Base-by-base conservation (phyloP, 2,797 vertebrate species). In the Myotis vivesi region DNA sequence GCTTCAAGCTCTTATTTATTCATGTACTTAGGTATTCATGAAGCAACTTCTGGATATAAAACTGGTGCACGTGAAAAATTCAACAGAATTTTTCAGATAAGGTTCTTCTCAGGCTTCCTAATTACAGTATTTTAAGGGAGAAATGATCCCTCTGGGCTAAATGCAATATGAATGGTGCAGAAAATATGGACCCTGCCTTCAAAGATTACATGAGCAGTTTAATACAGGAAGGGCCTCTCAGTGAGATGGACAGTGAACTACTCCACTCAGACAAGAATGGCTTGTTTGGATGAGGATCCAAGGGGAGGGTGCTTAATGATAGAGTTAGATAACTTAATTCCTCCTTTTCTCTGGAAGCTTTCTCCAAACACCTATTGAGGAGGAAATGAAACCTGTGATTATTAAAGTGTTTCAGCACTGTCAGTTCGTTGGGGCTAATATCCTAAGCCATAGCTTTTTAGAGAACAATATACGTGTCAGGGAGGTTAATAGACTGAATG, bases 41-140 rank as follows among this genome's bases (percentile, higher is more conserved):
- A 91, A 95, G 80, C 77, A 91, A 64, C 10, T 62, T 62, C 28
- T 95, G 57, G 25, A 64, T 79, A 53, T 49, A 69, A 81, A 95
- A 89, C 10, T 30, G 6, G 12, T 94, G 51, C 25, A 82, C 30
- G 82, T 90, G 82, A 91, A 16, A 62, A 53, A n/a, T n/a, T 76
- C 33, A 53, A 53, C 6, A 77, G 76, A 91, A 81, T 87, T 91
- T 87, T 89, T 81, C 53, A 68, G 22, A 46, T 87, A 72, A 77
- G 10, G 15, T 75, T 79, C 20, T 88, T 76, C 92, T 83, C 38
- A 36, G 53, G 30, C 51, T 87, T 94, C 28, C 13, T 69, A 46
- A 28, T 72, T 84, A 51, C 0, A 69, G 1, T 87, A 36, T 51
- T 73, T 44, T 38, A 82, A 36, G 13, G 69, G 72, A 92, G 62